Evolutionary conservation across 2,888 invertebrate genomes (phyloP).

Genomic region (Acronicta alni): DNA sequence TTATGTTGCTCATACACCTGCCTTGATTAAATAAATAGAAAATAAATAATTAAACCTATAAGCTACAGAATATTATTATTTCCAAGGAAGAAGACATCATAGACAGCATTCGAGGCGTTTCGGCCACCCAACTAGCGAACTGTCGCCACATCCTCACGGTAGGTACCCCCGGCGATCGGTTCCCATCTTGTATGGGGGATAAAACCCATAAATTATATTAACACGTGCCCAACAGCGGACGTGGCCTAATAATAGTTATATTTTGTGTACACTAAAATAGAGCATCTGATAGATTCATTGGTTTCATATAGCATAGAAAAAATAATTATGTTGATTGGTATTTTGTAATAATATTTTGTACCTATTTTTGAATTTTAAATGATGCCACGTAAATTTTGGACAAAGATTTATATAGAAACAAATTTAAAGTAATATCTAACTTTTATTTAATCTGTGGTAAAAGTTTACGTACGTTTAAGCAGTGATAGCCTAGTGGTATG

Average conservation of each 20-base stretch:
- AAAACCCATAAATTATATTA: conserved; percentile 62
- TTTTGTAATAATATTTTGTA: background rate
- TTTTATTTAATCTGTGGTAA: no score
- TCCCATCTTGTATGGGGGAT: conserved; percentile 47
- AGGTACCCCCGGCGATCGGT: conserved; percentile 49
- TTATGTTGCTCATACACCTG: no score
- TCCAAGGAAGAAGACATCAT: conserved; percentile 43
- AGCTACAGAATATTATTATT: conserved; percentile 4
- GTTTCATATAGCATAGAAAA: conserved; percentile 23
- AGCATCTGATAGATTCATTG: conserved; percentile 52
- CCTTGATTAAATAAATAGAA: background rate
- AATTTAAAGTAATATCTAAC: no score
- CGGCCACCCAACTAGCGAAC: conserved; percentile 54
- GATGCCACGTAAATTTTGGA: no score
- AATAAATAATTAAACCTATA: background rate
- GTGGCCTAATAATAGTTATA: conserved; percentile 59
- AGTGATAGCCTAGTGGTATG: no score
- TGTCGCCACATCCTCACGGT: conserved; percentile 54
- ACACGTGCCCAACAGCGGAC: conserved; percentile 65
- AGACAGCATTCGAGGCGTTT: conserved; percentile 1
- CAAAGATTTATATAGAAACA: no score
- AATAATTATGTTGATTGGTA: background rate
- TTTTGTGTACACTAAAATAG: conserved; percentile 51
- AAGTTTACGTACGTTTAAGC: no score
- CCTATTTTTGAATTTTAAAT: no score